Evolutionary conservation across 1,140 invertebrate genomes (phyloP), one percentile per base, ranked within the genome.

Genomic region (Daktulosphaira vitifoliae): DNA sequence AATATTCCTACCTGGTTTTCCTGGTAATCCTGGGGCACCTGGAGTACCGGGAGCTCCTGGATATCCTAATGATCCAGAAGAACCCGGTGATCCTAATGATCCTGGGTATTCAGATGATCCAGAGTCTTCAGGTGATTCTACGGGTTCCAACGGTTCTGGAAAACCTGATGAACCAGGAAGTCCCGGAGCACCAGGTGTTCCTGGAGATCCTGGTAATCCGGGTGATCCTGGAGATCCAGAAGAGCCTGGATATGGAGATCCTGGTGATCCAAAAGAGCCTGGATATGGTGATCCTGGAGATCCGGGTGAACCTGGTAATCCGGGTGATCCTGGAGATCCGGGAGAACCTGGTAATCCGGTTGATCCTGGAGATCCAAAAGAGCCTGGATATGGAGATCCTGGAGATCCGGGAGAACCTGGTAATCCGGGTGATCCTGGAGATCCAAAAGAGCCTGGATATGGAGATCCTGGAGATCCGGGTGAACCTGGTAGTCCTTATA

Each of bases 61-160:
- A 59, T 52, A 15, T 50, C 56, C 67, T 1, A 4, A 11, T n/a
- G 20, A 33, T 33, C 29, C 29, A 33, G 29, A 11, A 11, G 5
- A 33, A 33, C 29, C 29, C 39, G 66, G 68, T n/a, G 39, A 29
- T 16, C 54, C 66, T 39, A 48, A 56, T 4, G 8, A 8, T 13
- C 52, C 38, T 6, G 50, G 26, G 5, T 22, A 37, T 18, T 42
- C 44, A 16, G 67, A 16, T 22, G 49, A 37, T 13, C 51, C 39
- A 33, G 65, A 39, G 0, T 23, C 20, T 23, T 69, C 69, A 37
- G 74, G 74, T 50, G 42, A 48, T 29, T 73, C 73, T 65, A 73
- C 73, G 6, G 59, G 70, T 25, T 70, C 69, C 65, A 71, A 72
- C 9, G 8, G 56, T 4, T 68, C 71, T 29, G 69, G 69, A 8